Base-by-base conservation (phyloP, 2,113 vertebrate species). In the Nipponia nippon region DNA sequence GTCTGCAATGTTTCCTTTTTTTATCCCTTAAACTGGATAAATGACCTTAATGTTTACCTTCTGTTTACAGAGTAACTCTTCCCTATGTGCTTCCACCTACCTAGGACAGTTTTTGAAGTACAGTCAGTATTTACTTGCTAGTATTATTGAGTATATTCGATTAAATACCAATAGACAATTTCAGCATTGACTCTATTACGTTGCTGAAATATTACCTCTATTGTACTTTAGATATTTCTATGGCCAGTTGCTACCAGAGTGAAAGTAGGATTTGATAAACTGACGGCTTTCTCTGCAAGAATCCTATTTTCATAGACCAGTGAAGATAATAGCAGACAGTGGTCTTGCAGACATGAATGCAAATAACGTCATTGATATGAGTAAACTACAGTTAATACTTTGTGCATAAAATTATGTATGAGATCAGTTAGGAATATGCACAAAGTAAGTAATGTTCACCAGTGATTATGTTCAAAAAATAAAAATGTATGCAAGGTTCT, bases 21-120 rank as follows among this genome's bases (percentile, higher is more conserved):
- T 71, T 19, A 40, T 10, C 9, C 8, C 44, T 85, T 83, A 69
- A 89, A 38, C 27, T 58, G 5, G 2, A 85, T 55, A 82, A 78
- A 95, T 95, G 69, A 67, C 58, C 29, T 75, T 88, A 69, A 84
- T 44, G 36, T 91, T 94, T 97, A 77, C 29, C 49, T 73, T n/a
- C 27, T 46, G 14, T 94, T 95, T 90, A 59, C 19, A 88, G 46
- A 65, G 38, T 59, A 86, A 52, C 27, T n/a, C 29, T 91, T 87
- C 70, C 38, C n/a, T 50, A 5, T 42, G 29, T 61, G 38, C 73
- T 91, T 89, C 58, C 40, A 63, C 44, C n/a, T 72, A 12, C 17
- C 84, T 79, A 66, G 69, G 38, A 72, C 16, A 25, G 30, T 46
- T 94, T 79, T 56, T 73, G 46, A 93, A 91, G n/a, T 27, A 77